Conservation (phyloP, 2,113 vertebrate genomes). For the Anas platyrhynchos region DNA sequence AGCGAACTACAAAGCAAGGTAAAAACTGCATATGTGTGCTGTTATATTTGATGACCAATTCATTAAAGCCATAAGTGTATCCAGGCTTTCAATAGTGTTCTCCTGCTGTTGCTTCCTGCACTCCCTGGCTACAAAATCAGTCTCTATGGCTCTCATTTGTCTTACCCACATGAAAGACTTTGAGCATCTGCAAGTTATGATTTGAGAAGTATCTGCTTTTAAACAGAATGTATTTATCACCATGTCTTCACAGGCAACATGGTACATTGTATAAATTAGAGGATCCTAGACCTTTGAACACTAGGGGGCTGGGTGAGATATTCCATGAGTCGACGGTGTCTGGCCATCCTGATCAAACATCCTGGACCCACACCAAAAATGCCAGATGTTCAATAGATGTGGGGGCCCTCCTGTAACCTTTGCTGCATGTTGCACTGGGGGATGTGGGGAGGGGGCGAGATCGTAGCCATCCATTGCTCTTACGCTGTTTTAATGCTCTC, state of each 20-base stretch:
- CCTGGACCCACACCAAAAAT: constrained; percentile 76
- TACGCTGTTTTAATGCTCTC: neutral
- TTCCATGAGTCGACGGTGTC: constrained; percentile 33
- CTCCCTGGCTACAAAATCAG: constrained; percentile 73
- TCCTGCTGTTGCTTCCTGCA: constrained; percentile 76
- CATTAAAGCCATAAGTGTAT: constrained; percentile 68
- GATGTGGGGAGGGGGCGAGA: neutral
- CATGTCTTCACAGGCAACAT: constrained; percentile 58
- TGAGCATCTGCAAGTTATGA: constrained; percentile 79
- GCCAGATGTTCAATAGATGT: constrained; percentile 74
- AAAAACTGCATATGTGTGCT: constrained; percentile 64
- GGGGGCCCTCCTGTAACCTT: constrained; percentile 51
- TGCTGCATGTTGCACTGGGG: neutral
- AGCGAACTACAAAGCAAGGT: constrained; percentile 59
- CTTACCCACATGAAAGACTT: constrained; percentile 80
- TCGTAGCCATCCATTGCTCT: neutral
- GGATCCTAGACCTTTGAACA: constrained; percentile 67
- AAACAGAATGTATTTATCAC: constrained; percentile 77
- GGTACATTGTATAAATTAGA: constrained; percentile 64
- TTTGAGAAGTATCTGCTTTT: constrained; percentile 80
- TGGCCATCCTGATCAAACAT: constrained; percentile 74
- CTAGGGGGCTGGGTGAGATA: constrained; percentile 63
- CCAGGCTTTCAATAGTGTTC: constrained; percentile 63
- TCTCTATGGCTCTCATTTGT: constrained; percentile 75
- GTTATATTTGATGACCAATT: constrained; percentile 58